Evolutionary conservation across 2,797 vertebrate genomes (phyloP).

Genomic region (Eospalax fontanierii): DNA sequence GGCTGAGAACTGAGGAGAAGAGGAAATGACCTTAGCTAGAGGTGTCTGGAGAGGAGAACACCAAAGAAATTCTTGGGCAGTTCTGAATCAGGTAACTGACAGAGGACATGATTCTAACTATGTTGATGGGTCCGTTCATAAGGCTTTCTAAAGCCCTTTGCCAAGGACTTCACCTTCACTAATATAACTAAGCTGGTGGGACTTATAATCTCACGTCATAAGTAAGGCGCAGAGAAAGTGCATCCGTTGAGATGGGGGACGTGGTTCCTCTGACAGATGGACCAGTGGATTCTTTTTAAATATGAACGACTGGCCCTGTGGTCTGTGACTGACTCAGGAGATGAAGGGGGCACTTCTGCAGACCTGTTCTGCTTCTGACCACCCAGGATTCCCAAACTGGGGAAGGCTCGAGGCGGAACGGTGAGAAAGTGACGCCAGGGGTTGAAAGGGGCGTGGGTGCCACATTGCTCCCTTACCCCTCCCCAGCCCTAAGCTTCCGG

Average conservation of each 20-base stretch:
- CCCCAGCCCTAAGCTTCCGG: background rate
- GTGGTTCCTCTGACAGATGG: background rate
- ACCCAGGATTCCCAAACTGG: background rate
- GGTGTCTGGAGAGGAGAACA: background rate
- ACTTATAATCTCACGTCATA: background rate
- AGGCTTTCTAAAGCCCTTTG: constrained; percentile 7
- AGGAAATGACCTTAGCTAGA: background rate
- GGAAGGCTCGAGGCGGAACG: background rate
- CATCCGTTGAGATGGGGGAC: background rate
- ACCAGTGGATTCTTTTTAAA: background rate
- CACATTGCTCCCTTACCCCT: background rate
- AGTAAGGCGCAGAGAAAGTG: background rate
- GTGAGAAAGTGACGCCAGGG: constrained; percentile 9
- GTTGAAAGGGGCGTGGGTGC: background rate
- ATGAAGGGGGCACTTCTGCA: background rate
- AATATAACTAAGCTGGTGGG: background rate
- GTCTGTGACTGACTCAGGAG: background rate
- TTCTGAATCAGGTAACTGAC: background rate
- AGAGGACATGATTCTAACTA: background rate
- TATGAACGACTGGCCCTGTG: background rate
- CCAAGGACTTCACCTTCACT: background rate
- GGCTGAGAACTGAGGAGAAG: constrained; percentile 16
- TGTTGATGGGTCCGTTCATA: background rate
- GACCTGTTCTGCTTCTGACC: background rate
- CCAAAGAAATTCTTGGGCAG: background rate